These are phyloP conservation scores for Gisinianus flammeolus DNA, from an alignment of 2,888 invertebrate species.

Conservation along the genomic window DNA sequence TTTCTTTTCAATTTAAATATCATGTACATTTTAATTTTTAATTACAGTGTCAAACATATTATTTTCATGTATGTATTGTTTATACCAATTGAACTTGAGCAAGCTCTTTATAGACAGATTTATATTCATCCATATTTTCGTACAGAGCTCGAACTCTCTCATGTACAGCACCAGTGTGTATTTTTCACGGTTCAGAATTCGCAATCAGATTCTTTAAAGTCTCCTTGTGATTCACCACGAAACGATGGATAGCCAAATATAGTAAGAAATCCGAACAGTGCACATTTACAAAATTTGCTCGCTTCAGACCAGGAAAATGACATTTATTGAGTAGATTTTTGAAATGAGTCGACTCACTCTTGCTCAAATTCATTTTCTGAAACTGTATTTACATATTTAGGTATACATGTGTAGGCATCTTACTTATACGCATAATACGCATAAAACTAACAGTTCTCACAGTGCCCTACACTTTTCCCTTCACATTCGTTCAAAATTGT, in stretches of 20 bases:
- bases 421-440: too few species aligned
- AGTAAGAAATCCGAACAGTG: conserved; percentile 22
- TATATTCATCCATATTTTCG: conserved; percentile 1
- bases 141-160: conserved; percentile 7
- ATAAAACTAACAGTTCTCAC: too few species aligned
- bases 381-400: conserved; percentile 20
- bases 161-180: conserved; percentile 5
- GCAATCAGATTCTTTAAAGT: conserved; percentile 27
- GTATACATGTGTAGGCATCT: not conserved
- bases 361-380: conserved; percentile 28
- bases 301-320: conserved; percentile 10
- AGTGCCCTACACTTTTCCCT: too few species aligned
- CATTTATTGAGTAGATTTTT: conserved; percentile 1
- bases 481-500: too few species aligned
- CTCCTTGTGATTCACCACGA: conserved; percentile 22
- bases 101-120: not conserved
- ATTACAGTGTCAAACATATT: too few species aligned
- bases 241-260: conserved; percentile 32
- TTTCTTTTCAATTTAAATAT: too few species aligned
- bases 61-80: too few species aligned
- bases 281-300: conserved; percentile 23
- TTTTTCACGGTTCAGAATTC: conserved; percentile 6
- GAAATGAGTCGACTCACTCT: conserved; percentile 1
- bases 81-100: too few species aligned
- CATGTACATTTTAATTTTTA: too few species aligned